Base-by-base conservation (phyloP, 64 coral and sea anemone genomes). In the Montipora foliosa region DNA sequence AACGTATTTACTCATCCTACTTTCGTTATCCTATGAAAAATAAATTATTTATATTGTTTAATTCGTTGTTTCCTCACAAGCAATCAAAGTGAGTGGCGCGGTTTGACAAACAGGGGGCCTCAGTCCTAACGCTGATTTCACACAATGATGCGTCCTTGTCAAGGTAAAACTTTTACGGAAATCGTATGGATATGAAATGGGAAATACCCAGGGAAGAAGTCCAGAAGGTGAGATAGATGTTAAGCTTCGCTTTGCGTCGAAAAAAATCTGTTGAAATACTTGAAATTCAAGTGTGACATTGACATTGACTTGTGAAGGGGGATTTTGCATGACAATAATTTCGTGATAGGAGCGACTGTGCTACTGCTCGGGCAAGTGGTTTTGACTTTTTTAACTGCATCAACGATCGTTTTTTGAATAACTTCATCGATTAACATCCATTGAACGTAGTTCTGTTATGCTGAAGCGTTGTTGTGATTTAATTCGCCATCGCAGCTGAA, bases 201-300 rank as follows among this genome's bases (percentile, higher is more conserved):
- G 82, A 15, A 86, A 86, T 72, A 49, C 82, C 20, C 82, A 86
- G 19, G 82, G 82, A 64, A 86, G 46, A 86, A 86, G 82, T 44
- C 62, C 66, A 49, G 82, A 86, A 86, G 82, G 82, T 86, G 68
- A 86, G 82, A 9, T 15, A 86, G 19, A 17, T 19, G 66, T 86
- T 72, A 70, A 8, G 68, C 68, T 71, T 86, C 71, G 15, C 3
- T 50, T 86, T 73, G 71, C 5, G 82, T 72, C 62, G 82, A 22
- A n/a, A 86, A 37, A 86, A 9, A 59, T 14, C 62, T 64, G 53
- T 57, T n/a, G 45, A 70, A 67, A 86, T 67, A 71, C 82, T 86
- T 72, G 17, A 86, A 86, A 86, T 86, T 86, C 62, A 86, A 86
- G 82, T 71, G 82, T 86, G 82, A 86, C 82, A 86, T 7, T 86